Base-by-base conservation (phyloP, 2,113 vertebrate species). In the Phaethon lepturus region DNA sequence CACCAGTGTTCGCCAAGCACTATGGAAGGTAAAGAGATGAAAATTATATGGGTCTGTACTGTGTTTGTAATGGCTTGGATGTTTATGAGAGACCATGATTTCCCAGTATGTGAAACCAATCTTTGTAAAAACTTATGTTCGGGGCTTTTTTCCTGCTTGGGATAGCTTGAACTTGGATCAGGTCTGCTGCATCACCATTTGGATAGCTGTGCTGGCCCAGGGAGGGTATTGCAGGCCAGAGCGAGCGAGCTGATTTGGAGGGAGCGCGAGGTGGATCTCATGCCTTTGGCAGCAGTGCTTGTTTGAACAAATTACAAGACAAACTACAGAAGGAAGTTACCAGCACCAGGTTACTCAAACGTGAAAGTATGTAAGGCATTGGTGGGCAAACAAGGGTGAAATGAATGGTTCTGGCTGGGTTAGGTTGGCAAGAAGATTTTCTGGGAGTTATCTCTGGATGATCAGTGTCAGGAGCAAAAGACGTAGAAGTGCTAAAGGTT, bases 241-340 rank as follows among this genome's bases (percentile, higher is more conserved):
- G 67, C 2, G 0, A 53, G 38, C 12, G 16, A n/a, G 31, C 15
- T 84, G 0, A 0, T 29, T 38, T 38, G 42, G 24, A 53, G 45
- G 13, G 17, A 3, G 23, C 6, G 20, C 12, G 6, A 92, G 19
- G 15, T 64, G 28, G 42, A 29, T 68, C 66, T 79, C 2, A 1
- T 31, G 62, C 59, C 55, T 83, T 68, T 88, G 77, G 29, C 64
- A 69, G 55, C 1, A 0, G 20, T 52, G 29, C 59, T 42, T 63
- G 14, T 71, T 69, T 62, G 50, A 76, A 14, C 56, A 67, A 71
- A 71, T 73, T 44, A 38, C 3, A 3, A 40, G 42, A 38, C 31
- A 47, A 52, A 24, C 45, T 69, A 29, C 44, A 76, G 52, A 8
- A 66, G 53, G 4, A 10, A 72, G 20, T 10, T 28, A 42, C 47